These are phyloP conservation scores for Vultur gryphus DNA, from an alignment of 2,797 vertebrate genomes.

Conservation along the genomic window DNA sequence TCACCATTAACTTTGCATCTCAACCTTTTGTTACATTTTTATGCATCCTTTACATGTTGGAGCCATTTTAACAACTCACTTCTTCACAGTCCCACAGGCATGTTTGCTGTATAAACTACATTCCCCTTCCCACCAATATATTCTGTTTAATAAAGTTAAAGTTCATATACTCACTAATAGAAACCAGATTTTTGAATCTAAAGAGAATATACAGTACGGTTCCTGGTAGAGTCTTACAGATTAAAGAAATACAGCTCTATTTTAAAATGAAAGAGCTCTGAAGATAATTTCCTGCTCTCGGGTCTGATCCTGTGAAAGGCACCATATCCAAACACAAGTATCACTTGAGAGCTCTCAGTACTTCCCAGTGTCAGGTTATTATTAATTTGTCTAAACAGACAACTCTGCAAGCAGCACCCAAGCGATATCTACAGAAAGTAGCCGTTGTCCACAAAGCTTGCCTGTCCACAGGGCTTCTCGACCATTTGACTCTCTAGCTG, in stretches of 20 bases:
- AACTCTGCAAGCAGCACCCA: background rate
- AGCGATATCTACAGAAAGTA: fast-evolving
- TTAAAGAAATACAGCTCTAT: background rate
- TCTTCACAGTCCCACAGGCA: background rate
- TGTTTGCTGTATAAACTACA: conserved; percentile 1
- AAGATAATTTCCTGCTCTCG: background rate
- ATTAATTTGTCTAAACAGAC: background rate
- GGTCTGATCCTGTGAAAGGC: background rate
- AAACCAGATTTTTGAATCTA: conserved; percentile 19
- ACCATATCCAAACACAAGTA: background rate
- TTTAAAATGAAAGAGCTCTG: background rate
- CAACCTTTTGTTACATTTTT: conserved; percentile 5
- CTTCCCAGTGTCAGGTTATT: background rate
- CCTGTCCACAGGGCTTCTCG: background rate
- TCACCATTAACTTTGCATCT: conserved; percentile 25
- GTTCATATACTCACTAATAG: conserved; percentile 7
- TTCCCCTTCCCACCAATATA: background rate
- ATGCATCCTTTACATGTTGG: background rate
- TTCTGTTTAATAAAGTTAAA: conserved; percentile 40
- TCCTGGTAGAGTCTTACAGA: background rate
- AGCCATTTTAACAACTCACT: conserved; percentile 35
- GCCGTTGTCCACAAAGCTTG: background rate
- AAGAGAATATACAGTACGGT: background rate
- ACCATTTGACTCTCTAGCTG: background rate
- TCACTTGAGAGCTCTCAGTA: background rate